Evolutionary conservation across 2,888 invertebrate genomes (phyloP), one percentile per base, ranked within the genome.

Genomic region (Hemaris fuciformis): DNA sequence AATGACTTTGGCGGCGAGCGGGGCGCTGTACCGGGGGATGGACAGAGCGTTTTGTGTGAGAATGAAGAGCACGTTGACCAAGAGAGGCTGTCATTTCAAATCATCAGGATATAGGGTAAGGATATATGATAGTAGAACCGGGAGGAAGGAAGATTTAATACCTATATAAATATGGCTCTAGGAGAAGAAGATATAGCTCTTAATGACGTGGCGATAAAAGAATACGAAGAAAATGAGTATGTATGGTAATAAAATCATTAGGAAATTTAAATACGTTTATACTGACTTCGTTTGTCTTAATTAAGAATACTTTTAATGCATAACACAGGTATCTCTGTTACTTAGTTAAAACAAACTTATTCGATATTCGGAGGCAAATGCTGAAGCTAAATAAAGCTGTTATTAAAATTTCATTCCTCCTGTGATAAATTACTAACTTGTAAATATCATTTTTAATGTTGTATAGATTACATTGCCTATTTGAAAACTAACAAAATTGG

Each of bases 51-150:
- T 98, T 90, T 99, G 99, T 89, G 94, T 99, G 57, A 94, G 99
- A 71, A 99, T 99, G 99, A 99, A 99, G 87, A 99, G 99, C 61
- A 99, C 99, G 0, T 93, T 99, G 66, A 99, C 99, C 58, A 99
- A 99, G 91, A 94, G 99, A 78, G 99, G 99, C 64, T 99, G 99
- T 84, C 98, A 98, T 88, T 98, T 98, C 90, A 98, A 98, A 89
- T 98, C 98, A 42, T 98, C 98, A 68, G 98, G 98, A 87, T 98
- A 98, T 89, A 95, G 98, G 95, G 98, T 98, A 94, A 95, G 96
- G 63, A 66, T 34, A 66, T 23, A 61, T 4, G 56, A 42, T 57
- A 66, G 42, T 18, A 18, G 27, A 2, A 38, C 6, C 57, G 38
- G 23, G 27, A 18, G n/a, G 6, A 59, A 43, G 61, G 31, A 61